Evolutionary conservation across 2,888 invertebrate genomes (phyloP).

Genomic region (Furcula furcula): DNA sequence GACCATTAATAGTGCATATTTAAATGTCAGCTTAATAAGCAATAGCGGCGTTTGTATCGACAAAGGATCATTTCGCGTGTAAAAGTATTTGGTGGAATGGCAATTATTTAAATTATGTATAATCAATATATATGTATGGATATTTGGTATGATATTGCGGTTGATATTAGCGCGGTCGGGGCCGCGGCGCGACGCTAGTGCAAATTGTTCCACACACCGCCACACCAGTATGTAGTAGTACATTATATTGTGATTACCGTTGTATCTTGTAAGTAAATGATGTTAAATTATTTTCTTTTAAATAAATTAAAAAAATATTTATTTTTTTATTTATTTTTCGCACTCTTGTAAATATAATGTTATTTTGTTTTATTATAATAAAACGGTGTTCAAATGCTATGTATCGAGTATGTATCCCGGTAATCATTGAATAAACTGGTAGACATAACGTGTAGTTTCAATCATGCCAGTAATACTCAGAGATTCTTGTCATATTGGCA

Average conservation of each 20-base stretch:
- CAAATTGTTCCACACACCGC: constrained; percentile 36
- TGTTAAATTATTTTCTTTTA: constrained; percentile 56
- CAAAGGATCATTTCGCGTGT: too few relatives aligned
- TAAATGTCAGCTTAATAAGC: too few relatives aligned
- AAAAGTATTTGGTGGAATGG: not conserved
- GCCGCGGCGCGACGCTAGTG: constrained; percentile 28
- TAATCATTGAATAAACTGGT: constrained; percentile 31
- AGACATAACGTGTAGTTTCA: too few relatives aligned
- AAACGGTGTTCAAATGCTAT: too few relatives aligned
- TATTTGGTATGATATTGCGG: constrained; percentile 25
- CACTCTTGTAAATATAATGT: constrained; percentile 28
- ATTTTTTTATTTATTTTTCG: constrained; percentile 37
- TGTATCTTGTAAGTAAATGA: constrained; percentile 39
- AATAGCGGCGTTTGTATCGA: too few relatives aligned
- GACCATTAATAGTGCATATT: too few relatives aligned
- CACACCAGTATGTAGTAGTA: constrained; percentile 37
- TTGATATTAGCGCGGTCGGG: constrained; percentile 15
- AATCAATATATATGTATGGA: constrained; percentile 16
- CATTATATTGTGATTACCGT: constrained; percentile 43
- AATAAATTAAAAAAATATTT: constrained; percentile 47
- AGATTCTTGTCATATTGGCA: too few relatives aligned
- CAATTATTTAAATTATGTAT: not conserved
- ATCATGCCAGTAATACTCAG: too few relatives aligned
- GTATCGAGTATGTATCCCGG: too few relatives aligned
- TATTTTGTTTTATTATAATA: constrained; percentile 14